These are phyloP conservation scores for Halocynthia roretzi DNA, from an alignment of 23 tunicate species.

Conservation along the genomic window DNA sequence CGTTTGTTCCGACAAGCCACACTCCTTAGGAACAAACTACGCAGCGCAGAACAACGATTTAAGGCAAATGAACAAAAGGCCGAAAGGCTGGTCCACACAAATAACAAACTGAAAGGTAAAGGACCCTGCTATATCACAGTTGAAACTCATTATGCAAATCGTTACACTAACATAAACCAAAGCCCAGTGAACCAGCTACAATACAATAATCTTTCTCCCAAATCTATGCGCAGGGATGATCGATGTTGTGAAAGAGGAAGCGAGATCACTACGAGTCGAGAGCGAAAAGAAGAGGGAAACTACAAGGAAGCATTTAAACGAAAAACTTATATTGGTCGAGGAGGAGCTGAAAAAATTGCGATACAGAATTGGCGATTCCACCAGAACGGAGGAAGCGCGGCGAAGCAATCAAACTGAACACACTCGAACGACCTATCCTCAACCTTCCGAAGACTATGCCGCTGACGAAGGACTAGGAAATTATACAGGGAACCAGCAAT, in stretches of 20 bases:
- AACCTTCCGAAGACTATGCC: no score
- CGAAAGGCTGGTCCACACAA: constrained; percentile 24
- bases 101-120: constrained; percentile 59
- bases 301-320: constrained; percentile 34
- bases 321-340: constrained; percentile 44
- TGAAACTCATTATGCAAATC: no score
- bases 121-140: no score
- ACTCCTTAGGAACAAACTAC: constrained; percentile 26
- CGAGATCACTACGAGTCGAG: constrained; percentile 34
- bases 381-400: background rate
- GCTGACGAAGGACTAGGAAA: no score
- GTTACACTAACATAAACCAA: no score
- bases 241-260: constrained; percentile 52
- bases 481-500: no score
- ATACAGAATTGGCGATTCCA: constrained; percentile 13
- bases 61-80: constrained; percentile 52
- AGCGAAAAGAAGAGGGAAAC: constrained; percentile 58
- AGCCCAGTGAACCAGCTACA: no score
- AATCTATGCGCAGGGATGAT: constrained; percentile 38
- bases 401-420: background rate
- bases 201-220: no score
- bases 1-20: constrained; percentile 50
- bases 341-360: constrained; percentile 31
- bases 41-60: constrained; percentile 53
- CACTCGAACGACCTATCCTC: no score